A percentile compares a stretch with the other conserved stretches of the same genome.
These are phyloP conservation scores for Aricia artaxerxes DNA, from an alignment of 2,888 invertebrate genomes.

Conservation along the genomic window DNA sequence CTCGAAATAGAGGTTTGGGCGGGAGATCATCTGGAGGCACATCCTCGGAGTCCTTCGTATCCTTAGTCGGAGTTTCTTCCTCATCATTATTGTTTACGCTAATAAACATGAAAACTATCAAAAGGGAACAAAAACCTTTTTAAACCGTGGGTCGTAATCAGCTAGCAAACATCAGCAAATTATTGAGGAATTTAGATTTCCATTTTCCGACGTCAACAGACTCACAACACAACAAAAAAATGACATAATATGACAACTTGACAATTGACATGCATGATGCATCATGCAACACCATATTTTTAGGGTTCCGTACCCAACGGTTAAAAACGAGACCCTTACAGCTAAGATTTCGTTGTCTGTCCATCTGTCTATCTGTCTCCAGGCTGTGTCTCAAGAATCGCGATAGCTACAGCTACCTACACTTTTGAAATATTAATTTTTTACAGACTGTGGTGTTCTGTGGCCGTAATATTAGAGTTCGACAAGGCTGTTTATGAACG, in stretches of 20 bases:
- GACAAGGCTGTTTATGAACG: no score
- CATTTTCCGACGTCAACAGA: conserved; percentile 34
- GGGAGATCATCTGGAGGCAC: conserved; percentile 39
- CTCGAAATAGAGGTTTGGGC: conserved; percentile 51
- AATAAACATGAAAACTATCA: not conserved
- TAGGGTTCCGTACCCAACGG: no score
- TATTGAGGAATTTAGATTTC: not conserved
- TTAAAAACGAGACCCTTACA: no score
- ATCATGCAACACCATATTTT: no score
- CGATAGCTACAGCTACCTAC: no score
- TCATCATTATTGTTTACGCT: not conserved
- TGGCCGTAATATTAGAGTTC: no score
- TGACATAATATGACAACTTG: not conserved
- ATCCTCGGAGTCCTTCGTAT: not conserved
- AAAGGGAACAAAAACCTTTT: not conserved
- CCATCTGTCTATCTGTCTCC: no score
- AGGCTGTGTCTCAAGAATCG: no score
- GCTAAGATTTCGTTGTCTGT: no score
- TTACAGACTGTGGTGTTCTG: no score
- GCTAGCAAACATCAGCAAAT: not conserved
- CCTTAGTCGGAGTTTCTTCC: not conserved
- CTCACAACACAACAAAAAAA: not conserved
- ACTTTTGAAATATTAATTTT: no score
- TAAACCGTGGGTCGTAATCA: not conserved
- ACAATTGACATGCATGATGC: no score